These are phyloP conservation scores for Bombus balteatus DNA, from an alignment of 1,140 invertebrate species.

Conservation along the genomic window DNA sequence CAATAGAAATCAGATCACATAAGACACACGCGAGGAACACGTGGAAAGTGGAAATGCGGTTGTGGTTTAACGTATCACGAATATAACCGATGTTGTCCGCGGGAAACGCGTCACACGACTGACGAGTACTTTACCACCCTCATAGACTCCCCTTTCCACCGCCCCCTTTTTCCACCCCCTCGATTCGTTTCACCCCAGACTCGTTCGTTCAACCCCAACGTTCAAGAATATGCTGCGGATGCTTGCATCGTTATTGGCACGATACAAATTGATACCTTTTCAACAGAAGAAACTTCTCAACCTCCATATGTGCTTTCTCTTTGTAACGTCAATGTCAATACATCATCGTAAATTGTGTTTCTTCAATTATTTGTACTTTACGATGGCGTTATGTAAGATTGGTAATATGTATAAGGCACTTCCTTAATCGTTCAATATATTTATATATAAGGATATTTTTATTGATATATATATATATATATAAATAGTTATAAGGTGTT, in stretches of 20 bases:
- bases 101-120: constrained; percentile 74
- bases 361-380: not conserved
- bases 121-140: constrained; percentile 73
- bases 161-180: constrained; percentile 52
- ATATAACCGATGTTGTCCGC: constrained; percentile 45
- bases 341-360: not conserved
- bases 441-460: too few species aligned
- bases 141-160: constrained; percentile 60
- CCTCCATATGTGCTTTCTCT: not conserved
- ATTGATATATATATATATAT: too few species aligned
- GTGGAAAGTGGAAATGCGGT: constrained; percentile 36
- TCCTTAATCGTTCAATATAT: not conserved
- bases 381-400: not conserved
- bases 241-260: constrained; percentile 29
- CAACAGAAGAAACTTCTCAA: not conserved
- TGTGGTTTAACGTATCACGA: constrained; percentile 12
- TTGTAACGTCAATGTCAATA: too few species aligned
- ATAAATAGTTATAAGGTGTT: not conserved
- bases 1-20: constrained; percentile 30
- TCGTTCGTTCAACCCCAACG: constrained; percentile 57
- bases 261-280: constrained; percentile 39
- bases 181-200: constrained; percentile 61
- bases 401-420: not conserved
- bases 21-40: constrained; percentile 41
- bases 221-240: constrained; percentile 42